Base-by-base conservation (phyloP, 2,113 vertebrate genomes). In the Nymphicus hollandicus region DNA sequence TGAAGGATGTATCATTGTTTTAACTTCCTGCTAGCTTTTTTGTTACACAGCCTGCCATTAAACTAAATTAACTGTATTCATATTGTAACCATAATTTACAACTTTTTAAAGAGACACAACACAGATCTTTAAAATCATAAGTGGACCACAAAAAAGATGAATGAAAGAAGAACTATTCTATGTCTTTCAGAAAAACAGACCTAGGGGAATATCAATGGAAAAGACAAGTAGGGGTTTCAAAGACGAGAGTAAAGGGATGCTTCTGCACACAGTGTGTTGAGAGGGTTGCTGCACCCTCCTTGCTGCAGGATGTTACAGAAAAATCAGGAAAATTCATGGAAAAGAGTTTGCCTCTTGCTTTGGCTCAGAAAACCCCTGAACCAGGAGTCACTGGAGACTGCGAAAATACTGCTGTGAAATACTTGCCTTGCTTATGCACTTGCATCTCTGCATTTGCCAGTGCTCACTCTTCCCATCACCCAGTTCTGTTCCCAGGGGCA, bases 1-100 rank as follows among this genome's bases (percentile, higher is more conserved):
- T 93, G 91, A 95, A 91, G 91, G 89, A 97, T 82, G 71, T 63
- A 91, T 55, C 87, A 95, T 94, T 95, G 94, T 95, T 95, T 88
- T 88, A 91, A 63, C 91, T 95, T 97, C 93, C 93, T 95, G 81
- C 25, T 74, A 74, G 89, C 46, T 78, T 93, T 87, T 65, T 73
- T 50, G 87, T 85, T 85, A 66, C 66, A 70, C 71, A 64, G 88
- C 44, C 91, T 82, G 71, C 50, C 76, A 73, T 77, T 55, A 93
- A 80, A 86, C 46, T 39, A 86, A 94, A 91, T 86, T 82, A 88
- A 91, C 63, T 83, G 49, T 58, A 65, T 77, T 93, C 9, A 1
- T 29, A 74, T 71, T 90, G 70, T 23, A 82, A 72, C 44, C 37
- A 46, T 66, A 79, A 85, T 85, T 93, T 93, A 80, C 85, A 91